Conservation (phyloP, 2,888 invertebrate genomes). For the Epinotia nisella region DNA sequence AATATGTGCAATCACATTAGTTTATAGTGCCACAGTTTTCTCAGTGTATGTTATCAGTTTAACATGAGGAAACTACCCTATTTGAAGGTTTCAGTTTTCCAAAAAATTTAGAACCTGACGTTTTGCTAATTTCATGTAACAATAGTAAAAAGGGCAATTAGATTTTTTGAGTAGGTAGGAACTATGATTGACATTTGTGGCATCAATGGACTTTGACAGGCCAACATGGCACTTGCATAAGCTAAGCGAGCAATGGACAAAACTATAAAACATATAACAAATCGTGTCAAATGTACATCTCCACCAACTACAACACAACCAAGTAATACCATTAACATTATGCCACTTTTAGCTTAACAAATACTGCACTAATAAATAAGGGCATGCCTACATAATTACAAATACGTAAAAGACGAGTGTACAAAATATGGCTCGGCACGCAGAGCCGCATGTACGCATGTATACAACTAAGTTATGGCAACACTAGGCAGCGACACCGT, state of each 20-base stretch:
- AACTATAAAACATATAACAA: neutral
- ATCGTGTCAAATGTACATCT: neutral
- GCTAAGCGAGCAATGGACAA: neutral
- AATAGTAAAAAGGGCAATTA: no score
- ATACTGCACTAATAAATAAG: neutral
- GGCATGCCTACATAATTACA: neutral
- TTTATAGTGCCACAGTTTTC: no score
- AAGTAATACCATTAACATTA: no score
- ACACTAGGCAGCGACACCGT: slow-evolving; percentile 49
- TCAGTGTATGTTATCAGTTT: no score
- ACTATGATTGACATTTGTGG: neutral
- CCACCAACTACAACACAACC: neutral
- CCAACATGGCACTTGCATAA: neutral
- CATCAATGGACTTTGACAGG: neutral
- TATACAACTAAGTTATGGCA: slow-evolving; percentile 55
- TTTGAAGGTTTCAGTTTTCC: no score
- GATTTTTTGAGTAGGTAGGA: neutral
- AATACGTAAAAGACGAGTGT: neutral
- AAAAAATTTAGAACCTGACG: no score
- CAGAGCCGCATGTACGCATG: slow-evolving; percentile 53
- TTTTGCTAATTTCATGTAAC: no score
- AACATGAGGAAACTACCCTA: no score
- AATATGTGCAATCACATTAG: no score
- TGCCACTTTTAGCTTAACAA: neutral
- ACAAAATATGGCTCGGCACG: neutral